Base-by-base conservation (phyloP, 92 coral and sea anemone genomes). In the Palythoa grandiflora region DNA sequence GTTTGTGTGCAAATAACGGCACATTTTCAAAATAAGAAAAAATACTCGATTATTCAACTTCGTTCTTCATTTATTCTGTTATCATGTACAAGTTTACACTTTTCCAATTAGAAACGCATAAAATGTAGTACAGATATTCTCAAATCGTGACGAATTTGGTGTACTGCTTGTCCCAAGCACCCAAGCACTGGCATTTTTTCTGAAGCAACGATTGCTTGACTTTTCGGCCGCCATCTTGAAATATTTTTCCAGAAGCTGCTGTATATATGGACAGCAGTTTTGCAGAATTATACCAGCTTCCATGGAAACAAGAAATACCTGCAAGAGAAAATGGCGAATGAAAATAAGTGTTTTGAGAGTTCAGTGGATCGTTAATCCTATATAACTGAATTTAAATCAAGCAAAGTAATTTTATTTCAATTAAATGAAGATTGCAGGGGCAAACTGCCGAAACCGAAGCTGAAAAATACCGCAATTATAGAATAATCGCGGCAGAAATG, bases 321-420 rank as follows among this genome's bases (percentile, higher is more conserved):
- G 79, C 79, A 74, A 74, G 40, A 74, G 78, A 74, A 74, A 74
- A 74, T 74, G 79, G 79, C 60, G 57, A 59, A 74, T 44, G 17
- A 47, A 74, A 75, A 74, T 40, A 74, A 74, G 59, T 44, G 52
- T 74, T 50, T 47, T 74, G 52, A 50, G 44, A 3, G 79, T 74
- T 74, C 28, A 74, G 59, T 74, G 12, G 35, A 19, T 74, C n/a
- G 35, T 47, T 66, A 0, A 19, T 66, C 72, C 72, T 19, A 66
- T 66, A 19, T 66, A 19, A 66, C 38, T 21, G 38, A 19, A 21
- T 66, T 66, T 66, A 66, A 66, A 74, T 74, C 28, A 37, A 20
- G 79, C 28, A 19, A 74, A 74, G 12, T 74, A n/a, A 11, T 74
- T 74, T 74, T 75, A 74, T 8, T 74, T 47, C 6, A 47, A 47